A percentile compares a stretch with the other conserved stretches of the same genome.
phyloP scores from a whole-genome alignment of 2,888 invertebrate species.

The Campopleginae sp. region DNA sequence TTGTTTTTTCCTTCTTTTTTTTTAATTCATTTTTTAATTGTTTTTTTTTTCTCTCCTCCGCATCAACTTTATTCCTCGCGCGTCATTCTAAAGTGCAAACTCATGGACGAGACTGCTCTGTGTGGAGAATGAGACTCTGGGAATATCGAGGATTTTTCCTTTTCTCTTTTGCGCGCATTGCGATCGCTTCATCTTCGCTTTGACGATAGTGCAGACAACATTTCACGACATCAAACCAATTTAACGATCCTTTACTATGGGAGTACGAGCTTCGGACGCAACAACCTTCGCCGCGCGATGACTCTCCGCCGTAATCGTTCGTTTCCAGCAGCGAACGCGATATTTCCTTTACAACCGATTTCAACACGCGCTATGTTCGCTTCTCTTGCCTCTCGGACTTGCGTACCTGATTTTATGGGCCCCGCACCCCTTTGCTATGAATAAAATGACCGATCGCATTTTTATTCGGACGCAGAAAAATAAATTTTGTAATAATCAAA shows the following conservation, averaged over 20 bases:
- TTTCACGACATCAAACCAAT: constrained; percentile 43
- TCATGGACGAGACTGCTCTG: too few relatives aligned
- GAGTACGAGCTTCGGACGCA: not conserved
- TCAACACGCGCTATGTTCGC: constrained; percentile 7
- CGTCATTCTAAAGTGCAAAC: constrained; percentile 57
- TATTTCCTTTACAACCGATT: constrained; percentile 59
- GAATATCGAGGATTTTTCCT: constrained; percentile 4
- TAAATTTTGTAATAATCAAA: too few relatives aligned
- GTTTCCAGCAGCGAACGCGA: constrained; percentile 56
- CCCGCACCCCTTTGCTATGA: constrained; percentile 41
- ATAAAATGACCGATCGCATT: constrained; percentile 4
- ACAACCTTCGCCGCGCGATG: constrained; percentile 16
- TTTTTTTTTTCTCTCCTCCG: constrained; percentile 10
- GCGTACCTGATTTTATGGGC: constrained; percentile 47
- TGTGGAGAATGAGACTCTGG: constrained; percentile 23
- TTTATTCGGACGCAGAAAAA: not conserved
- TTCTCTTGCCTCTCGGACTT: constrained; percentile 16
- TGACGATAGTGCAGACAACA: constrained; percentile 34
- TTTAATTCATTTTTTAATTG: too few relatives aligned
- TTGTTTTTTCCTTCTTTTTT: constrained; percentile 4
- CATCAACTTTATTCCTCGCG: constrained; percentile 31
- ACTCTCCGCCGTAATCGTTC: constrained; percentile 48
- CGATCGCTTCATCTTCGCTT: constrained; percentile 27
- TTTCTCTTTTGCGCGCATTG: constrained; percentile 16
- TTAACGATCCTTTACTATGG: constrained; percentile 58